phyloP scores from a whole-genome alignment of 2,888 invertebrate species.

The Linyphia triangularis region DNA sequence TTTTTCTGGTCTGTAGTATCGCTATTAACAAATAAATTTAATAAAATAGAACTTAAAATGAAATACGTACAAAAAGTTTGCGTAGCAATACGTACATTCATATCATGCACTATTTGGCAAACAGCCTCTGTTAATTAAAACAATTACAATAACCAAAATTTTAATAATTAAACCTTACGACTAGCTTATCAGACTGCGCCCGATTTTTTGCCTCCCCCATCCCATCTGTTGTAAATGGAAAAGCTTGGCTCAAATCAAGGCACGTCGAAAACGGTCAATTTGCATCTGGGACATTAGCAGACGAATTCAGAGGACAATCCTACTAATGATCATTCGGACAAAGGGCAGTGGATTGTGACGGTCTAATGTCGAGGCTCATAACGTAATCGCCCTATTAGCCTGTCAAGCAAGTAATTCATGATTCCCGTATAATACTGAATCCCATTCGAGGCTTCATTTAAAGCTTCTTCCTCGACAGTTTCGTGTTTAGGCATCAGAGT shows the following conservation, averaged over 20 bases:
- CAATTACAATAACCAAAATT: too few species aligned
- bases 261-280: slow-evolving; percentile 2
- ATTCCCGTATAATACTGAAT: slow-evolving; percentile 28
- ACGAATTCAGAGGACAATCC: slow-evolving; percentile 8
- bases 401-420: neutral
- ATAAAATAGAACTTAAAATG: too few species aligned
- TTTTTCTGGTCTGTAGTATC: too few species aligned
- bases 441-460: neutral
- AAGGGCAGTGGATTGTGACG: neutral
- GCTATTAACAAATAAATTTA: too few species aligned
- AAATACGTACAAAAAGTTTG: too few species aligned
- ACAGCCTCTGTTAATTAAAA: too few species aligned
- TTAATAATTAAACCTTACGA: too few species aligned
- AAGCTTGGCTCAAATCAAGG: neutral
- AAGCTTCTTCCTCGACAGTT: too few species aligned
- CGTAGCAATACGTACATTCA: too few species aligned
- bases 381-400: slow-evolving; percentile 7
- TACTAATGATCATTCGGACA: slow-evolving; percentile 6
- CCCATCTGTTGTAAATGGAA: slow-evolving; percentile 16
- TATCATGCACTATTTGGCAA: too few species aligned
- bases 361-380: neutral
- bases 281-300: slow-evolving; percentile 18
- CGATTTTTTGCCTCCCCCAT: neutral
- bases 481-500: too few species aligned
- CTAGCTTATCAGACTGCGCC: too few species aligned